These are phyloP conservation scores for Brevimyrus niger DNA, from an alignment of 2,113 vertebrate genomes.

Conservation along the genomic window DNA sequence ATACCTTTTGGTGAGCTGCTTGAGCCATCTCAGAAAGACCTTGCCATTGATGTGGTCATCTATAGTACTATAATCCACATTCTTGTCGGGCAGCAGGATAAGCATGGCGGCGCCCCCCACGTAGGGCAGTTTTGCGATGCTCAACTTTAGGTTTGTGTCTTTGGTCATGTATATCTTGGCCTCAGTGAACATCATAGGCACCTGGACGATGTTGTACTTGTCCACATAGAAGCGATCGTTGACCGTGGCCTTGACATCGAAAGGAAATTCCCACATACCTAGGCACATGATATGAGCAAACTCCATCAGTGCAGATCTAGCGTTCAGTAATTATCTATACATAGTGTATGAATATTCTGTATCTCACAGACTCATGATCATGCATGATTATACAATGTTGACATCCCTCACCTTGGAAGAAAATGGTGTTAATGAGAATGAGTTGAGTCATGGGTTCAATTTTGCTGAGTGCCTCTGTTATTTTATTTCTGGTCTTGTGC, in stretches of 20 bases:
- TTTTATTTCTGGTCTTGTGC: slow-evolving; percentile 59
- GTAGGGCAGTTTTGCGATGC: slow-evolving; percentile 78
- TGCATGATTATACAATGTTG: neutral
- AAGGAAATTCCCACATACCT: slow-evolving; percentile 77
- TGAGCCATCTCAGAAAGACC: slow-evolving; percentile 70
- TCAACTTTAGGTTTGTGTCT: slow-evolving; percentile 62
- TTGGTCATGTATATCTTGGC: slow-evolving; percentile 59
- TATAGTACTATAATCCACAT: slow-evolving; percentile 65
- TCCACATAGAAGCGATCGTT: slow-evolving; percentile 69
- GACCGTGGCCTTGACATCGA: slow-evolving; percentile 59
- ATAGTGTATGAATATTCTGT: neutral
- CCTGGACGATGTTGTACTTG: slow-evolving; percentile 70
- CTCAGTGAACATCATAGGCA: slow-evolving; percentile 75
- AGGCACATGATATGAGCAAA: neutral
- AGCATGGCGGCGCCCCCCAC: slow-evolving; percentile 72
- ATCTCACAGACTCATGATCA: neutral
- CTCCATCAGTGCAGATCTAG: neutral
- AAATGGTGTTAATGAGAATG: slow-evolving; percentile 72
- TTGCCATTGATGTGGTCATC: slow-evolving; percentile 74
- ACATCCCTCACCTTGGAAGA: slow-evolving; percentile 73
- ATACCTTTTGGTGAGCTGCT: slow-evolving; percentile 56
- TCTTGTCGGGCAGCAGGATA: slow-evolving; percentile 69
- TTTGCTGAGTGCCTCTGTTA: slow-evolving; percentile 60
- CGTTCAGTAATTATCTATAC: neutral
- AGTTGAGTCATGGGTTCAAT: slow-evolving; percentile 60